Evolutionary conservation across 2,888 invertebrate genomes (phyloP), one percentile per base, ranked within the genome.

Genomic region (Ormia ochracea): DNA sequence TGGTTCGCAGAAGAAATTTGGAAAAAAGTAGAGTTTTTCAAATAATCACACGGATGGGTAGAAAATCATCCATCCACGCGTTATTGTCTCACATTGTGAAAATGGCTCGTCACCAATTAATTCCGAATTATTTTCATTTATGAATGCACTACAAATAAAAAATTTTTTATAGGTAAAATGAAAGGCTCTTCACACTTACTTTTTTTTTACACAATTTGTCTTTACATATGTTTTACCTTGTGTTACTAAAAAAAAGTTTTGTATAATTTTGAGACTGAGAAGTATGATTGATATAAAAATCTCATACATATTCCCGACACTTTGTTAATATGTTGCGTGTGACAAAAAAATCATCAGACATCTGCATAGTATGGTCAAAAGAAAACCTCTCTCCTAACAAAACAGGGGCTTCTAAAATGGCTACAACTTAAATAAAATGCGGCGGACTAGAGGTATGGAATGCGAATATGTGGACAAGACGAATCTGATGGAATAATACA

Each of bases 331-430:
- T 52, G n/a, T 56, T 48, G 72, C 66, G 75, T 68, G 75, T 76
- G 59, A 66, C 33, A 65, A 77, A 6, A 48, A 87, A 87, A 87
- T 87, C 87, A 87, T 87, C 87, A 87, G 85, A 87, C 87, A 87
- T 86, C 87, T 87, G 87, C 87, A 85, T 87, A 87, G 88, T 87
- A 87, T 87, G 87, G 87, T 87, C 87, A 88, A 86, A 87, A 87
- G 87, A 87, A 87, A 87, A 83, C 28, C 52, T 45, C 66, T 56
- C 36, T 7, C 48, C 75, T 80, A 70, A 65, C 68, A 48, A 54
- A 50, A 21, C 12, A 28, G 7, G 10, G 12, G 28, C n/a, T n/a
- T n/a, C 4, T 21, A 50, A 52, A 61, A 41, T 12, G 12, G 1
- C n/a, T n/a, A 38, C 23, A 21, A 50, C 21, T 52, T 63, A 54